Conservation (phyloP, 2,113 vertebrate species). For the Larimichthys crocea region DNA sequence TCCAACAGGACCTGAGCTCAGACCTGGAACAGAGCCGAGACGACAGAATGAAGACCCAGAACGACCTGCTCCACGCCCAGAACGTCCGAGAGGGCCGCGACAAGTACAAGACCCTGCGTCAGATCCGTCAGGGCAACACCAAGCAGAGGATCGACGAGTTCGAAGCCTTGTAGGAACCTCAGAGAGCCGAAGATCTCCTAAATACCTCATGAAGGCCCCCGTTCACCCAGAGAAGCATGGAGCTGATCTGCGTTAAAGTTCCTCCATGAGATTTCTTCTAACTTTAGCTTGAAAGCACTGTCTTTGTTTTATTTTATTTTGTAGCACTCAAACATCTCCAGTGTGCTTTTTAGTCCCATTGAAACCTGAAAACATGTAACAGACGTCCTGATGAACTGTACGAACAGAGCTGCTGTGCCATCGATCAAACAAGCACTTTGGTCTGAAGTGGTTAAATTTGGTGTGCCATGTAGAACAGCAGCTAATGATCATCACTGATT, state of each 20-base stretch:
- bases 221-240: constrained; percentile 16
- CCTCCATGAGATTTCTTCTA: constrained; percentile 21
- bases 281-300: constrained; percentile 29
- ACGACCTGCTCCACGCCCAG: constrained; percentile 92
- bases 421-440: constrained; percentile 10
- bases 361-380: not conserved
- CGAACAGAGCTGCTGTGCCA: constrained; percentile 27
- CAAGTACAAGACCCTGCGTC: constrained; percentile 98
- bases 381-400: not conserved
- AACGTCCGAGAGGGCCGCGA: constrained; percentile 93
- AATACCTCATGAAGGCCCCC: constrained; percentile 45
- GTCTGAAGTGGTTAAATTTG: not conserved
- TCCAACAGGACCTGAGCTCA: constrained; percentile 87
- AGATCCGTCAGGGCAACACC: constrained; percentile 97
- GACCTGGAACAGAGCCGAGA: constrained; percentile 90
- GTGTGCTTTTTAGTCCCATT: constrained; percentile 16
- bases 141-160: constrained; percentile 99
- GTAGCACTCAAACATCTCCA: constrained; percentile 45
- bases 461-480: not conserved
- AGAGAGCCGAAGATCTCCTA: constrained; percentile 15
- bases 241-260: constrained; percentile 5
- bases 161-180: constrained; percentile 89
- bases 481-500: not conserved
- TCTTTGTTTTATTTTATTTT: constrained; percentile 23
- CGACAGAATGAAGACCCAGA: constrained; percentile 89